Base-by-base conservation (phyloP, 2,888 invertebrate genomes). In the Microchrysa polita region DNA sequence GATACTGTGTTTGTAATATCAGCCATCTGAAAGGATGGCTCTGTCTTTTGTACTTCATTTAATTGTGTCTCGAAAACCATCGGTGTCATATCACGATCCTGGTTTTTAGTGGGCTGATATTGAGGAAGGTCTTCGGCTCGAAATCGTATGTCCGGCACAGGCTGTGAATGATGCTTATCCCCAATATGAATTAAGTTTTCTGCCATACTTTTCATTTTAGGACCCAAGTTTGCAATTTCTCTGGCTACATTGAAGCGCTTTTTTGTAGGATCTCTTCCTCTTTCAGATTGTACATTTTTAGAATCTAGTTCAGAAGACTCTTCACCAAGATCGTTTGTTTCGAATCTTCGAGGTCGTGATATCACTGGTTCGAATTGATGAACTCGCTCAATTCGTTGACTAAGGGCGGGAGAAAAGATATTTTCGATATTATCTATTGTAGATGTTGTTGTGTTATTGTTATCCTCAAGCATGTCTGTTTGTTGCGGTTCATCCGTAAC, bases 221-320 rank as follows among this genome's bases (percentile, higher is more conserved):
- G 69, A 9, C 53, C 69, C 22, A 69, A 22, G 20, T 57, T 69
- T 27, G 69, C 69, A 20, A 69, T 69, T 55, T 69, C 69, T 40
- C 57, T 55, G 12, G 55, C 69, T 12, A 69, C 57, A 12, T 57
- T 55, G n/a, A 57, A 40, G 18, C 18, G 20, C 40, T 16, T 27
- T 18, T 2, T 7, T 34, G 27, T 34, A 7, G 27, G n/a, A n/a
- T n/a, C n/a, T n/a, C n/a, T n/a, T 55, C 22, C 14, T 69, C 57
- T 16, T 14, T 61, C 61, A 16, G 42, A 22, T 10, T 59, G 27
- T 34, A n/a, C n/a, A n/a, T n/a, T n/a, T n/a, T 34, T 34, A 34
- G 48, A 12, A 48, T 48, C 14, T 34, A n/a, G 12, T 48, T 12
- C 48, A 48, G 2, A 7, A 2, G 48, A 48, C 10, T 12, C 48